Conservation (phyloP, 2,797 vertebrate species). For the Manis javanica region DNA sequence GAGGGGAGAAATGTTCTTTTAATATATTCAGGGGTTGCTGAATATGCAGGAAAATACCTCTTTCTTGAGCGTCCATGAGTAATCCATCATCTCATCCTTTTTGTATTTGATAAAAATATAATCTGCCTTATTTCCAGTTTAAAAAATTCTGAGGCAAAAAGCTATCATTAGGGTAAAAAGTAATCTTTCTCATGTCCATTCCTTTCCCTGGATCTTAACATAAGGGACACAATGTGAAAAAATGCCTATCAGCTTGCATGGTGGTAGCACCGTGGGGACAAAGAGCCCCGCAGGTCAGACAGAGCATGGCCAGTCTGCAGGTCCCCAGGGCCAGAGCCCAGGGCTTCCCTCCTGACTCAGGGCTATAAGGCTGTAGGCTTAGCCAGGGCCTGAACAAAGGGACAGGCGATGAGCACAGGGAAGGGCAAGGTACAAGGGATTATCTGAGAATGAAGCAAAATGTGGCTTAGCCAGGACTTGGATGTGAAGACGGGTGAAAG, state of each 20-base stretch:
- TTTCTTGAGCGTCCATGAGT: not conserved
- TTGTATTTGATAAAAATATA: not conserved
- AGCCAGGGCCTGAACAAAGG: not conserved
- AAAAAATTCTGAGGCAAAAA: not conserved
- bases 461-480: not conserved
- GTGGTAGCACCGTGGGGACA: not conserved
- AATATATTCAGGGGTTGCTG: not conserved
- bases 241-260: not conserved
- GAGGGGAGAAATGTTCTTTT: not conserved
- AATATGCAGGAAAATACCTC: not conserved
- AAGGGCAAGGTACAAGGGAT: not conserved
- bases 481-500: not conserved
- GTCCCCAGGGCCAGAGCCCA: not conserved
- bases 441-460: not conserved
- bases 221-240: not conserved
- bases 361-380: not conserved
- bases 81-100: not conserved
- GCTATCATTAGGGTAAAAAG: not conserved
- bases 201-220: not conserved
- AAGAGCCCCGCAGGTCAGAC: not conserved
- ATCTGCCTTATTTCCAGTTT: not conserved
- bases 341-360: not conserved
- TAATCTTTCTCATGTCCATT: not conserved
- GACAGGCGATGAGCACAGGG: not conserved
- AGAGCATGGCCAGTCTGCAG: rapidly evolving